Base-by-base conservation (phyloP, 2,888 invertebrate species). In the Lasioglossum oenotherae region DNA sequence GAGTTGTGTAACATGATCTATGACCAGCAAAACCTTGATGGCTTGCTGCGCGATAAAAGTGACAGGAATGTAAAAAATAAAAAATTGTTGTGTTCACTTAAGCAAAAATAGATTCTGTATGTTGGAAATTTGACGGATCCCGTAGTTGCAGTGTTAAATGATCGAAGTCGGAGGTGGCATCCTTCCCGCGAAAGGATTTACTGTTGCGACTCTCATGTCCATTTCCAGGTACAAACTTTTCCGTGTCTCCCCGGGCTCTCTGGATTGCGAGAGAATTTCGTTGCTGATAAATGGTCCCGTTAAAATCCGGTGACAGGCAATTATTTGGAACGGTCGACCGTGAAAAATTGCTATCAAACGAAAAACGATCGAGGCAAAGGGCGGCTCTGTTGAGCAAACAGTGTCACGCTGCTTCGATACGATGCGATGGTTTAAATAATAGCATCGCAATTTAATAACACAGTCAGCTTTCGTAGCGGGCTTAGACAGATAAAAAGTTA, bases 321-420 rank as follows among this genome's bases (percentile, higher is more conserved):
- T 82, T 78, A 82, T 79, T 69, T 57, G 74, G 12, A 69, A 82
- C 81, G 53, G 16, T 74, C 53, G 53, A 67, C 67, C 35, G 79
- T 82, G 74, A 79, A 79, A 79, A 82, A 82, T 82, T 74, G 79
- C 64, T 27, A 10, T 44, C 53, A 64, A 74, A 78, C 31, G 78
- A 73, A 74, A 74, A 74, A n/a, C 78, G 49, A 78, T 82, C 67
- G 74, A 35, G 44, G n/a, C 23, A 31, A 14, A 73, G 64, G 49
- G 41, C 49, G 41, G 49, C 31, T 67, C 64, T 82, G 16, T 69
- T 46, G 5, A 82, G 67, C 64, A 74, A 78, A 78, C 38, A 27
- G 41, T 12, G 41, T 27, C 53, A 1, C 44, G 46, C 23, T n/a
- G n/a, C 41, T n/a, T 71, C 5, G 35, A 69, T 23, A 4, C 16